Conservation (phyloP, 2,113 vertebrate species). For the Tenebrosternarchus preto region DNA sequence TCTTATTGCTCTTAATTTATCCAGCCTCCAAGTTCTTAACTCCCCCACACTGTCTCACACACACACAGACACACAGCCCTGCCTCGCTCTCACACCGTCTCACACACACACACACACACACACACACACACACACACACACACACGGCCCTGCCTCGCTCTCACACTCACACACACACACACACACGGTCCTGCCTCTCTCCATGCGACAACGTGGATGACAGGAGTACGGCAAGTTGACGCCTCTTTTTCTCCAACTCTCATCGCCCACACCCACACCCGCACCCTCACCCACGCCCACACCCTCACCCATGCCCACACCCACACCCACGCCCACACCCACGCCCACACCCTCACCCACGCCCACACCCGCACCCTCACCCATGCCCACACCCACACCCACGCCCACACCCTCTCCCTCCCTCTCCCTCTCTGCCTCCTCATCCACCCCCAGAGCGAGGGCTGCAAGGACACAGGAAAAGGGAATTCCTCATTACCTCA, state of each 20-base stretch:
- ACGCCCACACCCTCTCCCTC: slow-evolving; percentile 53
- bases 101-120: slow-evolving; percentile 31
- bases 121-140: slow-evolving; percentile 26
- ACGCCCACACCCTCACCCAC: too few relatives aligned
- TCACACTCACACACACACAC: slow-evolving; percentile 32
- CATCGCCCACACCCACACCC: slow-evolving; percentile 60
- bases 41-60: slow-evolving; percentile 32
- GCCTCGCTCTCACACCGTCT: too few relatives aligned
- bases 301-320: too few relatives aligned
- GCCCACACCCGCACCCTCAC: too few relatives aligned
- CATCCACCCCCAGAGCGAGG: slow-evolving; percentile 9
- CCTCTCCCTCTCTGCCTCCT: slow-evolving; percentile 50
- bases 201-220: slow-evolving; percentile 46
- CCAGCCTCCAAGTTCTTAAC: slow-evolving; percentile 12
- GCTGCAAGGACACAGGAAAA: slow-evolving; percentile 61
- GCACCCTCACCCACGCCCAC: too few relatives aligned
- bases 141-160: too few relatives aligned
- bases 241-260: slow-evolving; percentile 62
- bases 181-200: background rate
- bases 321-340: too few relatives aligned
- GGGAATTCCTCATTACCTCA: slow-evolving; percentile 81
- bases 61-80: slow-evolving; percentile 20
- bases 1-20: slow-evolving; percentile 20
- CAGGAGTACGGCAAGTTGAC: slow-evolving; percentile 59
- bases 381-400: too few relatives aligned